These are phyloP conservation scores for Neopipo cinnamomea DNA, from an alignment of 2,113 vertebrate genomes.

Conservation along the genomic window DNA sequence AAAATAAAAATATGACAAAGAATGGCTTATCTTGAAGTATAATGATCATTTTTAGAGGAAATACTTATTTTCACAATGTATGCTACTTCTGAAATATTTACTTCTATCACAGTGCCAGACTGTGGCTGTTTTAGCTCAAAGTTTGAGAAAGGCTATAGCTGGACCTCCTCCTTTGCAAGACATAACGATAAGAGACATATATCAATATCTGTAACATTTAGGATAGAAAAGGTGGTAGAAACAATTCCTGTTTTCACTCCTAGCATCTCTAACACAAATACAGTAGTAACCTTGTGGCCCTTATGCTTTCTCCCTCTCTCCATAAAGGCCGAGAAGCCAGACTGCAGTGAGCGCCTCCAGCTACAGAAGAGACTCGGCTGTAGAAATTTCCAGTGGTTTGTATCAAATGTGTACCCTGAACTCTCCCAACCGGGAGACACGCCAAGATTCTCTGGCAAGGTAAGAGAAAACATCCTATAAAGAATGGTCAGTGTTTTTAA, in stretches of 20 bases:
- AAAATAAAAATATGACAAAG: background rate
- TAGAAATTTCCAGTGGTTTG: slow-evolving; percentile 86
- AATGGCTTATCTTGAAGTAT: background rate
- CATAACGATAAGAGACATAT: background rate
- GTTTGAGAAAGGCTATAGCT: background rate
- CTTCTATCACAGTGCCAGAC: background rate
- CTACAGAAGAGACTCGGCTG: slow-evolving; percentile 82
- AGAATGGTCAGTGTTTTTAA: background rate
- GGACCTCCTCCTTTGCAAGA: background rate
- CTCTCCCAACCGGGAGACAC: slow-evolving; percentile 73
- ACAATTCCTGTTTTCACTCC: background rate
- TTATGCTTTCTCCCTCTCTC: background rate
- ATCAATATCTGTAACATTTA: background rate
- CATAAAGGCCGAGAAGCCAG: slow-evolving; percentile 76
- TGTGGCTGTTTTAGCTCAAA: background rate
- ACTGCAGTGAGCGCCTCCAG: slow-evolving; percentile 78
- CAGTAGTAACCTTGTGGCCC: background rate
- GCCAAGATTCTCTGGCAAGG: slow-evolving; percentile 82
- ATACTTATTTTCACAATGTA: background rate
- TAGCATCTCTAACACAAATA: background rate
- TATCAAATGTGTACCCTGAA: slow-evolving; percentile 82
- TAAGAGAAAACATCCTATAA: slow-evolving; percentile 23
- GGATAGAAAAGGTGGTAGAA: background rate
- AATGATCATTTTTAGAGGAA: background rate
- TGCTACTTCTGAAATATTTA: background rate